Percentiles rank a stretch among this genome's conserved stretches.
phyloP scores from a whole-genome alignment of 2,888 invertebrate species.

The Drosophila helvetica region DNA sequence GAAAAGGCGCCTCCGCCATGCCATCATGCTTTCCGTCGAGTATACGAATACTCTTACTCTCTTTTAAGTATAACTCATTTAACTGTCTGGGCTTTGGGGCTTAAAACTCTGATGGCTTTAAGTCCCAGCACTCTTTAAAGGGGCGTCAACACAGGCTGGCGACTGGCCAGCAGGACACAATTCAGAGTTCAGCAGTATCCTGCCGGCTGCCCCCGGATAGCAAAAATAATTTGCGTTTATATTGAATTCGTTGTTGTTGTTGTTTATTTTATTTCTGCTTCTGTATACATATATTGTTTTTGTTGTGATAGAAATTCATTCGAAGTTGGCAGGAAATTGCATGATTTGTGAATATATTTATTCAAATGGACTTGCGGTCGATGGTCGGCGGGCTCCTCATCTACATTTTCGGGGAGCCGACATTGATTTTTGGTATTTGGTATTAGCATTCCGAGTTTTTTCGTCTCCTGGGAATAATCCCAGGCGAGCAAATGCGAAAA shows the following conservation, averaged over 20 bases:
- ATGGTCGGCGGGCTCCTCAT: constrained; percentile 3
- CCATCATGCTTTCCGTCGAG: not conserved
- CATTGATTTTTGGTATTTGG: constrained; percentile 57
- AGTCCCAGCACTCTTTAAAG: constrained; percentile 14
- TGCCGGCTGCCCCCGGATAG: constrained; percentile 23
- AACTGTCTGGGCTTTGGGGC: not conserved
- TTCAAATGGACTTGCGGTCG: constrained; percentile 53
- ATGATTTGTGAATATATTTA: constrained; percentile 72
- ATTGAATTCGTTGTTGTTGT: constrained; percentile 51
- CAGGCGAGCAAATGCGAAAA: constrained; percentile 11
- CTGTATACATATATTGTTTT: not conserved
- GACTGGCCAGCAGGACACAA: constrained; percentile 29
- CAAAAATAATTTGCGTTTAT: constrained; percentile 71
- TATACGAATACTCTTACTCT: not conserved
- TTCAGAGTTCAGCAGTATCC: constrained; percentile 12
- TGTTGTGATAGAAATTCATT: constrained; percentile 22
- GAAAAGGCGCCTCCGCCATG: too few species aligned
- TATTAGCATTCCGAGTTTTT: constrained; percentile 26
- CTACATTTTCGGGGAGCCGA: constrained; percentile 20
- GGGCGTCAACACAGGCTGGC: constrained; percentile 21
- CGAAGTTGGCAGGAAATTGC: constrained; percentile 38
- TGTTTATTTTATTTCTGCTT: constrained; percentile 17
- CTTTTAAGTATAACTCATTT: not conserved
- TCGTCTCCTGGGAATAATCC: constrained; percentile 9
- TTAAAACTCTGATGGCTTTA: constrained; percentile 3